Percentiles rank a stretch among this genome's conserved stretches.
These are phyloP conservation scores for Cynaeus angustus DNA, from an alignment of 2,888 invertebrate genomes.

Conservation along the genomic window DNA sequence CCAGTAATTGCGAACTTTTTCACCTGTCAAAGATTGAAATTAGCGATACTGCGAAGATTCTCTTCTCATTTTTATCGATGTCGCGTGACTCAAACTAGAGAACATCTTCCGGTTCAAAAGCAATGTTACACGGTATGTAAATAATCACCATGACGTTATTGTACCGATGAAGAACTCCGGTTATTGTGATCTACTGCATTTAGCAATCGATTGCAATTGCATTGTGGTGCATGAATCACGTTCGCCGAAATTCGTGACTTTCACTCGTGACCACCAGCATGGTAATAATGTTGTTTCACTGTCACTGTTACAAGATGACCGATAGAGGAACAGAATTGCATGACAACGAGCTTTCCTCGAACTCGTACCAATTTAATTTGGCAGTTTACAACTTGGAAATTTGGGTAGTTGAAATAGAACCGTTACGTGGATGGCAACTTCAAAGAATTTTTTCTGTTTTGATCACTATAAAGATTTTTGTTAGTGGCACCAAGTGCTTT, in stretches of 20 bases:
- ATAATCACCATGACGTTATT: slow-evolving; percentile 45
- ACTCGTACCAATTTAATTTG: slow-evolving; percentile 13
- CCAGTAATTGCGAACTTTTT: background rate
- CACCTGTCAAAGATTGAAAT: slow-evolving; percentile 10
- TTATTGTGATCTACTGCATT: slow-evolving; percentile 57
- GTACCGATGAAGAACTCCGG: slow-evolving; percentile 45
- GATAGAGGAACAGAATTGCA: slow-evolving; percentile 30
- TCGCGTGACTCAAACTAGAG: slow-evolving; percentile 4
- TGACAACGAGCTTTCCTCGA: slow-evolving; percentile 19
- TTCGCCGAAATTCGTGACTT: slow-evolving; percentile 64
- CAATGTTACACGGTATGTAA: slow-evolving; percentile 39
- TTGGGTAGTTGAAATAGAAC: slow-evolving; percentile 5
- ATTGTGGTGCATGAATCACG: slow-evolving; percentile 65
- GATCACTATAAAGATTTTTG: background rate
- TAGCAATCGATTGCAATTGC: slow-evolving; percentile 60
- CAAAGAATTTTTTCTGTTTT: slow-evolving; percentile 9
- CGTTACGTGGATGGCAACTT: slow-evolving; percentile 10
- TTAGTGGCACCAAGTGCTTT: slow-evolving; percentile 4
- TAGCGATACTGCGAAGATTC: slow-evolving; percentile 15
- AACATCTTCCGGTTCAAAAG: slow-evolving; percentile 42
- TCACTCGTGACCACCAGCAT: slow-evolving; percentile 62
- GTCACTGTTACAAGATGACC: slow-evolving; percentile 58
- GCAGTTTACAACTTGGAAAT: slow-evolving; percentile 10
- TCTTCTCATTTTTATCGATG: slow-evolving; percentile 1
- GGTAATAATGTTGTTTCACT: slow-evolving; percentile 67